phyloP scores from a whole-genome alignment of 2,797 vertebrate species.

The Rhinoraja longicauda region DNA sequence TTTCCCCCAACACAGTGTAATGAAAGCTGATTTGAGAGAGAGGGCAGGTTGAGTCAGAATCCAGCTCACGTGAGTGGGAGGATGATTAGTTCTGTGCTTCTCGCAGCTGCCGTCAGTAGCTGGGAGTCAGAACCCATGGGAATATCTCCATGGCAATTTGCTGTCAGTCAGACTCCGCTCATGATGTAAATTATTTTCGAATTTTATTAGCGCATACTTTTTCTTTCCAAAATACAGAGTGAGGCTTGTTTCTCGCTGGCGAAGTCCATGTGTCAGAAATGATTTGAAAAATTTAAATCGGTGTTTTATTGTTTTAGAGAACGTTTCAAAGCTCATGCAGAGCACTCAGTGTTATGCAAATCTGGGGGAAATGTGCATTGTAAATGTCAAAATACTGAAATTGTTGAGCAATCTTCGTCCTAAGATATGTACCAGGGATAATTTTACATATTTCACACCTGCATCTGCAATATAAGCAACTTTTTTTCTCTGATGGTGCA shows the following conservation, averaged over 20 bases:
- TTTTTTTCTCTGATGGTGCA: not conserved
- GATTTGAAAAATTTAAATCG: slow-evolving; percentile 19
- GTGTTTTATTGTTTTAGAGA: slow-evolving; percentile 19
- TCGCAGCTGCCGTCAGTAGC: slow-evolving; percentile 48
- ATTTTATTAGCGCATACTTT: slow-evolving; percentile 65
- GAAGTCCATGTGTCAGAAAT: slow-evolving; percentile 18
- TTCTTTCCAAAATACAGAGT: not conserved
- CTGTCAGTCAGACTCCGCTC: slow-evolving; percentile 64
- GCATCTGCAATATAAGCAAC: not conserved
- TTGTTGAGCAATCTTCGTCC: not conserved
- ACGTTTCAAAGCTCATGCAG: not conserved
- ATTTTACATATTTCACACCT: slow-evolving; percentile 23
- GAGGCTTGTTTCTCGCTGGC: not conserved
- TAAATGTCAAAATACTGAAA: slow-evolving; percentile 8
- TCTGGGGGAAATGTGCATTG: slow-evolving; percentile 6
- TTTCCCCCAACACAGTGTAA: not conserved
- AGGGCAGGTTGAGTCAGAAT: slow-evolving; percentile 40
- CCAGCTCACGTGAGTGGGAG: slow-evolving; percentile 46
- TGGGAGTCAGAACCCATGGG: slow-evolving; percentile 55
- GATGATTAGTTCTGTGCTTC: slow-evolving; percentile 49
- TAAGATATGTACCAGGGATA: not conserved
- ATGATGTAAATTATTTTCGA: slow-evolving; percentile 64
- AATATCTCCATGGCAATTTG: slow-evolving; percentile 64
- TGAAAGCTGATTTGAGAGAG: slow-evolving; percentile 24
- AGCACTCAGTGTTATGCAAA: not conserved